Evolutionary conservation across 1,140 invertebrate species (phyloP).

Genomic region (Sinonovacula constricta): DNA sequence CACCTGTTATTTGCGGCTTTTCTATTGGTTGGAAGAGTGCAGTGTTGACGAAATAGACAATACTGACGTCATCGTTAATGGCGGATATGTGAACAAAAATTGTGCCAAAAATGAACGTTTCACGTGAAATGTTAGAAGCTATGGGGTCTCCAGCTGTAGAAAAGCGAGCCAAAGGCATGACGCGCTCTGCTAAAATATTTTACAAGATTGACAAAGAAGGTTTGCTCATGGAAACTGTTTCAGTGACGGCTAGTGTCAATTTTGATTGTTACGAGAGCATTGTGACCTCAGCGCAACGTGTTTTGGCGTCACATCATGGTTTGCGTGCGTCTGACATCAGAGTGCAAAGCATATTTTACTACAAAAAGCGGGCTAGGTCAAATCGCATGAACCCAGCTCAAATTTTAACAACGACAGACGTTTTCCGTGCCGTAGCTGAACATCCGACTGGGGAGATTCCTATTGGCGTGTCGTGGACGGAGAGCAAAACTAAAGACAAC

Average conservation of each 20-base stretch:
- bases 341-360: constrained; percentile 31
- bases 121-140: not conserved
- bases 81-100: not conserved
- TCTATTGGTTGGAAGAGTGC: not conserved
- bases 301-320: constrained; percentile 19
- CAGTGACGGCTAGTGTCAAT: constrained; percentile 32
- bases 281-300: constrained; percentile 23
- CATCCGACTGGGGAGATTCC: constrained; percentile 44
- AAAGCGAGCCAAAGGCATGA: constrained; percentile 9
- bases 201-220: constrained; percentile 29
- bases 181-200: constrained; percentile 34
- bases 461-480: constrained; percentile 27
- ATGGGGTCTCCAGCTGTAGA: not conserved
- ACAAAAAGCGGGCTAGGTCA: constrained; percentile 43
- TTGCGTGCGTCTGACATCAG: not conserved
- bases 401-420: constrained; percentile 33
- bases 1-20: not conserved
- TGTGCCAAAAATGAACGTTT: not conserved
- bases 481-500: too few relatives aligned
- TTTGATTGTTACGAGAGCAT: constrained; percentile 50
- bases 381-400: constrained; percentile 34
- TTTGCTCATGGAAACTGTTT: constrained; percentile 28
- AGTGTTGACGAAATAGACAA: not conserved
- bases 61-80: not conserved
- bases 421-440: constrained; percentile 39